Conservation (phyloP, 2,113 vertebrate genomes). For the Columba janthina region DNA sequence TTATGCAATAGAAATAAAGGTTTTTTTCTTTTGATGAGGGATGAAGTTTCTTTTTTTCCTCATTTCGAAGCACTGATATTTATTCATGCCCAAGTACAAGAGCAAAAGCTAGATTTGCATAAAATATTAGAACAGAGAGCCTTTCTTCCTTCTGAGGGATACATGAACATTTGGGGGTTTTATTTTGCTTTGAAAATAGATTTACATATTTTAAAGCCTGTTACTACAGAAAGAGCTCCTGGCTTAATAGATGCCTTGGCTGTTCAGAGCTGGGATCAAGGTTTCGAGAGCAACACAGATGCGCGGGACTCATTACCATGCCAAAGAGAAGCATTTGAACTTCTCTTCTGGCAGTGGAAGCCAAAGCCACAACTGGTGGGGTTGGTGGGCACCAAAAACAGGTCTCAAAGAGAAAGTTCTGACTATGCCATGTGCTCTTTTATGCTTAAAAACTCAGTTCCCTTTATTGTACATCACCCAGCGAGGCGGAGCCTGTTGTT, state of each 20-base stretch:
- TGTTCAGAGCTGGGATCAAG: not conserved
- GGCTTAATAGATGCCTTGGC: not conserved
- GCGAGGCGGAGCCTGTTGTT: not conserved
- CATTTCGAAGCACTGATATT: not conserved
- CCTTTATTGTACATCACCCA: not conserved
- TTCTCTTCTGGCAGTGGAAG: not conserved
- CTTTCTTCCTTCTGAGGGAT: not conserved
- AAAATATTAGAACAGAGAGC: not conserved
- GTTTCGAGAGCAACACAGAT: not conserved
- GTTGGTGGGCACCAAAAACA: not conserved
- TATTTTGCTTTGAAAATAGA: conserved; percentile 42
- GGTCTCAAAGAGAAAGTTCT: not conserved
- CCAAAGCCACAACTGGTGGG: not conserved
- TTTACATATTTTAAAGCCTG: conserved; percentile 51
- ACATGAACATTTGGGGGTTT: not conserved
- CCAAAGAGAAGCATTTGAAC: not conserved
- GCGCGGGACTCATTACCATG: not conserved
- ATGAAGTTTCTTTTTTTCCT: conserved; percentile 10
- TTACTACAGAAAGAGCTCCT: not conserved
- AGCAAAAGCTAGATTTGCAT: conserved; percentile 15
- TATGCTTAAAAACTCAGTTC: not conserved
- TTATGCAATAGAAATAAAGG: conserved; percentile 94
- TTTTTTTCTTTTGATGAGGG: conserved; percentile 78
- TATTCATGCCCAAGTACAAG: not conserved
- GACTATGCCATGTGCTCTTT: not conserved